These are phyloP conservation scores for Blastomussa wellsi DNA, from an alignment of 92 coral and sea anemone genomes.

Conservation along the genomic window DNA sequence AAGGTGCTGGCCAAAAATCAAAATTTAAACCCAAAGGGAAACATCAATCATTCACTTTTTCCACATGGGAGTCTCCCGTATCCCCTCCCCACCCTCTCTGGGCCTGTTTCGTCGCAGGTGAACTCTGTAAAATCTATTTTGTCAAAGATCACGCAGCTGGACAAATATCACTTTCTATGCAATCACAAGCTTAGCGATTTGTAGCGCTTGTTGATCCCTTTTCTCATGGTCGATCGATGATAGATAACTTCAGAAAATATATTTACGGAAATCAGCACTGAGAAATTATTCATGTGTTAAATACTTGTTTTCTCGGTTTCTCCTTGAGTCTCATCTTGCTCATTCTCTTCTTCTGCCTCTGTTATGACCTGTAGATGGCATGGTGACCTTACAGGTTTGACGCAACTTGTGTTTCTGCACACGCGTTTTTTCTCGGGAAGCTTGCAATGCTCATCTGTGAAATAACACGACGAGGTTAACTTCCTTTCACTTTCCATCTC, in stretches of 20 bases:
- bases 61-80: no score
- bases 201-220: no score
- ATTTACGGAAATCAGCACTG: no score
- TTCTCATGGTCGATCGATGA: no score
- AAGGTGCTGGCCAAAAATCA: no score
- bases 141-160: background rate
- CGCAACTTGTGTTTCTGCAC: constrained; percentile 16
- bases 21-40: no score
- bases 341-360: constrained; percentile 22
- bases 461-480: background rate
- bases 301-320: background rate
- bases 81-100: no score
- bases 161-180: background rate
- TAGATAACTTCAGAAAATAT: no score
- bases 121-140: background rate
- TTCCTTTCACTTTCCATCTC: constrained; percentile 1
- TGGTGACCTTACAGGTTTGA: background rate
- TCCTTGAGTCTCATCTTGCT: background rate
- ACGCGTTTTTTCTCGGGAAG: constrained; percentile 1
- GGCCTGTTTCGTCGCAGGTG: background rate
- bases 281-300: background rate
- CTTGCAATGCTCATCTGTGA: background rate
- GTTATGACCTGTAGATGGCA: constrained; percentile 23
- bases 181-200: background rate
- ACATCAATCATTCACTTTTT: no score